Evolutionary conservation across 2,113 vertebrate genomes (phyloP).

Genomic region (Oceanites oceanicus): DNA sequence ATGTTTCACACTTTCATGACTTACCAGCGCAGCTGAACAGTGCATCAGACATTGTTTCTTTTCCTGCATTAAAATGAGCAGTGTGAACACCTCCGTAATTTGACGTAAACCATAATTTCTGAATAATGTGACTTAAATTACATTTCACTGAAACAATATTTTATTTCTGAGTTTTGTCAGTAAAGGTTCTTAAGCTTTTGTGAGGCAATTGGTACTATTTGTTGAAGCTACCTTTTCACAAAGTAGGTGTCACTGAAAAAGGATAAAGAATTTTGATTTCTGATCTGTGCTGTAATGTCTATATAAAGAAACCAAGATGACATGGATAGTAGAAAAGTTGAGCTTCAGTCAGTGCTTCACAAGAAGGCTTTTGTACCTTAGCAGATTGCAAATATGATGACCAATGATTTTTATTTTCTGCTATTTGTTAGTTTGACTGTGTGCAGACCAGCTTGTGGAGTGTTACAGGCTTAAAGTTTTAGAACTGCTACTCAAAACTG

Average conservation of each 20-base stretch:
- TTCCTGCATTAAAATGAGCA: not conserved
- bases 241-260: not conserved
- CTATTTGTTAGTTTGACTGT: not conserved
- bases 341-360: not conserved
- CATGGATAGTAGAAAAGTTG: not conserved
- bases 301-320: not conserved
- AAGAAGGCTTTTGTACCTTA: not conserved
- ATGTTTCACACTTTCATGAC: not conserved
- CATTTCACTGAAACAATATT: not conserved
- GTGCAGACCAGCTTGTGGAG: not conserved
- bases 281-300: not conserved
- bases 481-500: not conserved
- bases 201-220: not conserved
- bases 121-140: not conserved
- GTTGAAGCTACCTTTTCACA: not conserved
- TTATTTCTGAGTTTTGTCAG: not conserved
- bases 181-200: not conserved
- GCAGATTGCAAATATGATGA: not conserved
- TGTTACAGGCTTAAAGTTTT: not conserved
- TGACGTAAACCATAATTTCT: not conserved
- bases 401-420: not conserved
- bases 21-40: not conserved
- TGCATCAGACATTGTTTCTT: not conserved
- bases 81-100: not conserved
- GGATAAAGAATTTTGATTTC: not conserved